Conservation (phyloP, 2,113 vertebrate genomes). For the Gavialis gangeticus region DNA sequence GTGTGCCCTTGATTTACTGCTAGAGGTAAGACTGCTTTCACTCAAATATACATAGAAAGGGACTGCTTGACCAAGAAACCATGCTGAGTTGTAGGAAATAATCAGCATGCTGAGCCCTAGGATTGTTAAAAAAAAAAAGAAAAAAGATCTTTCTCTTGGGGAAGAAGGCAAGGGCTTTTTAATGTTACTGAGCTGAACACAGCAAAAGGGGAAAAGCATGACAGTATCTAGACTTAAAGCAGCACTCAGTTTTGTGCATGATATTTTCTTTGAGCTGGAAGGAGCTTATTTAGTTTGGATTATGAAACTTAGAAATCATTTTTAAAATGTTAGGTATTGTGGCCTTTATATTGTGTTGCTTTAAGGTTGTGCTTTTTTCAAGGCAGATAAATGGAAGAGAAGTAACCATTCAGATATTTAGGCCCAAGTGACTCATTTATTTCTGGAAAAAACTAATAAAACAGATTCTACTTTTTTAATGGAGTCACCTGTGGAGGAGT, state of each 20-base stretch:
- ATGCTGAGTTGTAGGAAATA: not conserved
- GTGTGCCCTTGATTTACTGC: not conserved
- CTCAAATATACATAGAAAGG: not conserved
- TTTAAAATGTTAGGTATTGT: not conserved
- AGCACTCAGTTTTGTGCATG: not conserved
- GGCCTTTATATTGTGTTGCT: not conserved
- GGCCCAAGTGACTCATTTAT: not conserved
- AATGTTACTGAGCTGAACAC: not conserved
- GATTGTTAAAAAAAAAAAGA: accelerated
- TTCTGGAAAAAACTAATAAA: not conserved
- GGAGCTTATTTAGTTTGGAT: not conserved
- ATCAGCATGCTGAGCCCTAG: not conserved
- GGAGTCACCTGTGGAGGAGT: not conserved
- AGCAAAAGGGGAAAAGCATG: not conserved
- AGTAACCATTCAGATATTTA: not conserved
- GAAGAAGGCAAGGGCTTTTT: not conserved
- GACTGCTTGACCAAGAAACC: not conserved
- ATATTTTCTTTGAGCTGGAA: not conserved
- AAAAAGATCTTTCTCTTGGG: not conserved
- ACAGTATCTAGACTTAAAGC: not conserved
- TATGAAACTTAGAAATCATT: not conserved
- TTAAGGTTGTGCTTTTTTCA: too few relatives aligned
- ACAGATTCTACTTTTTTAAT: not conserved
- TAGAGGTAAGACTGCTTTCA: not conserved
- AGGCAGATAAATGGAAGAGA: not conserved